phyloP scores from a whole-genome alignment of 2,888 invertebrate species.

The Vanessa cardui region DNA sequence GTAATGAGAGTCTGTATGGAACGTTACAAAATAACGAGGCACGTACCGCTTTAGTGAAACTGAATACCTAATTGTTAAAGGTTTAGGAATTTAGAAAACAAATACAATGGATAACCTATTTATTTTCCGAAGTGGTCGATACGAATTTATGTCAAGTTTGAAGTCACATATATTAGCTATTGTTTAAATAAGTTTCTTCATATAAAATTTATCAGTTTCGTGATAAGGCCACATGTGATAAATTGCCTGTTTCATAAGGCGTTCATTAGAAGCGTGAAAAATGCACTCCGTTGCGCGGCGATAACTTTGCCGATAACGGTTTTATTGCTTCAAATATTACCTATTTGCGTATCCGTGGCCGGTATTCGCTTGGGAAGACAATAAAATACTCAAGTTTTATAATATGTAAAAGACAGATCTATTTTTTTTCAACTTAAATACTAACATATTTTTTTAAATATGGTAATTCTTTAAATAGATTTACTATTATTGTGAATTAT shows the following conservation, averaged over 20 bases:
- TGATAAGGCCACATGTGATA: slow-evolving; percentile 80
- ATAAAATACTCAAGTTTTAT: slow-evolving; percentile 26
- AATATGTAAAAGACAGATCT: slow-evolving; percentile 10
- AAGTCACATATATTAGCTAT: slow-evolving; percentile 53
- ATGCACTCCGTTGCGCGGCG: slow-evolving; percentile 79
- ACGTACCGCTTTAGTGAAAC: slow-evolving; percentile 68
- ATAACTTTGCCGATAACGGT: slow-evolving; percentile 75
- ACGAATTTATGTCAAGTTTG: slow-evolving; percentile 25
- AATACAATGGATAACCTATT: slow-evolving; percentile 33
- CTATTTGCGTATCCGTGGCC: slow-evolving; percentile 69
- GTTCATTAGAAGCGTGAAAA: slow-evolving; percentile 81
- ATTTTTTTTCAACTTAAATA: no score
- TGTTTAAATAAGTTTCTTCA: slow-evolving; percentile 71
- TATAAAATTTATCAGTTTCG: slow-evolving; percentile 75
- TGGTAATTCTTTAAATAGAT: no score
- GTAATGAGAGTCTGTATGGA: slow-evolving; percentile 74
- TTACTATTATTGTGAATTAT: no score
- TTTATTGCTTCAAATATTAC: slow-evolving; percentile 80
- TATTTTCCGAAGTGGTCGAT: slow-evolving; percentile 27
- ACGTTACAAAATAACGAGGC: slow-evolving; percentile 69
- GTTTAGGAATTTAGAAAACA: slow-evolving; percentile 48
- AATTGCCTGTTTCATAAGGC: slow-evolving; percentile 82
- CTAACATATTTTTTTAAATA: no score
- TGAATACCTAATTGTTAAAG: slow-evolving; percentile 56
- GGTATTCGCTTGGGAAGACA: slow-evolving; percentile 50